These are phyloP conservation scores for Bugulina stolonifera DNA, from an alignment of 2,888 invertebrate species.

Conservation along the genomic window DNA sequence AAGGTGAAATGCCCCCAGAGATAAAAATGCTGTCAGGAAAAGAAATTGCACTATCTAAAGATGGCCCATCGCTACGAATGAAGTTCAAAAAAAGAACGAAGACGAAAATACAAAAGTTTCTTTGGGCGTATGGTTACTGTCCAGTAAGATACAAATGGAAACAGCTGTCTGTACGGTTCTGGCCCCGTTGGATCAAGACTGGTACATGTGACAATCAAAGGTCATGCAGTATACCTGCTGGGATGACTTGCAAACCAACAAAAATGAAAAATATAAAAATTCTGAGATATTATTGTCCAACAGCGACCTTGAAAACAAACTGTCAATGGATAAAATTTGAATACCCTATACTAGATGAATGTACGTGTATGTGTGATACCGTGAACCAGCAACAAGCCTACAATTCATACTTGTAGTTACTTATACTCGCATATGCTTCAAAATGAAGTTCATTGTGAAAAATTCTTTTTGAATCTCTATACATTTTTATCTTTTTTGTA, in stretches of 20 bases:
- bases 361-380: constrained; percentile 55
- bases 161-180: constrained; percentile 58
- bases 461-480: no score
- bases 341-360: constrained; percentile 57
- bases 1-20: constrained; percentile 30
- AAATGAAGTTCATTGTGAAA: no score
- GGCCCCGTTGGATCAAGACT: constrained; percentile 59
- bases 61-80: background rate
- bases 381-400: background rate
- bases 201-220: constrained; percentile 55
- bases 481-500: no score
- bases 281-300: constrained; percentile 57
- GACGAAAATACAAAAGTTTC: constrained; percentile 55
- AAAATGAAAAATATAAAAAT: constrained; percentile 52
- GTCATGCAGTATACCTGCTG: constrained; percentile 59
- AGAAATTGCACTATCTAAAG: constrained; percentile 28
- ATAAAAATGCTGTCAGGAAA: background rate
- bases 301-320: background rate
- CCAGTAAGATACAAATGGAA: constrained; percentile 58
- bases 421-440: no score
- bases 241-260: constrained; percentile 57
- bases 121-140: constrained; percentile 58
- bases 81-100: constrained; percentile 31
- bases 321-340: constrained; percentile 58
- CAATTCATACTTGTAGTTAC: background rate